Base-by-base conservation (phyloP, 1,140 invertebrate genomes). In the Trypoxylus dichotomus region DNA sequence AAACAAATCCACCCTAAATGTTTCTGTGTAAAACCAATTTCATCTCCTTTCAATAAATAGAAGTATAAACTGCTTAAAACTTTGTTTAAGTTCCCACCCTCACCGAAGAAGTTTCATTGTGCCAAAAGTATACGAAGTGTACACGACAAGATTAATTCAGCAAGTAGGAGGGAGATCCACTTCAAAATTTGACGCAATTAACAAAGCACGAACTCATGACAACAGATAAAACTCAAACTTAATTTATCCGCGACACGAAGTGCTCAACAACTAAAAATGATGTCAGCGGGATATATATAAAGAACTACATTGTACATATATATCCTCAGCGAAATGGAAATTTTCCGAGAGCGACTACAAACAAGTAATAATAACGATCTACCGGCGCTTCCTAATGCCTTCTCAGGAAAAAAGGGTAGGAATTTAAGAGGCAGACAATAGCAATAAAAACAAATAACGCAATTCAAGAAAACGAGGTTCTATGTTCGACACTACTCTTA, bases 361-460 rank as follows among this genome's bases (percentile, higher is more conserved):
- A 47, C 43, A 37, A 1, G 43, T 54, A 3, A 54, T 19, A 54
- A n/a, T n/a, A 54, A 54, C 47, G 47, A 54, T n/a, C 47, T 15
- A 54, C 15, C 15, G 15, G n/a, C 2, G 7, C 7, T n/a, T 54
- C 13, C 47, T 54, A 54, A 54, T n/a, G 47, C 47, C n/a, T 54
- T 19, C 15, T 15, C 2, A 3, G 47, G 47, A 68, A 68, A 27
- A 63, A 29, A 29, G 60, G 24, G 27, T 29, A 15, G 3, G 27
- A 68, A 68, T 68, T 68, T 68, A 68, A 68, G 24, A 68, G 60
- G 24, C 60, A 68, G 13, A 29, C 24, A 68, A 68, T 27, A 24
- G 60, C 60, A 68, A 68, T 68, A 68, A 68, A 68, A 68, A 68
- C 60, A 68, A 68, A 68, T 68, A 68, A 68, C 60, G 60, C 60